Evolutionary conservation across 2,888 invertebrate genomes (phyloP), one percentile per base, ranked within the genome.

Genomic region (Tenthredo mesomela): DNA sequence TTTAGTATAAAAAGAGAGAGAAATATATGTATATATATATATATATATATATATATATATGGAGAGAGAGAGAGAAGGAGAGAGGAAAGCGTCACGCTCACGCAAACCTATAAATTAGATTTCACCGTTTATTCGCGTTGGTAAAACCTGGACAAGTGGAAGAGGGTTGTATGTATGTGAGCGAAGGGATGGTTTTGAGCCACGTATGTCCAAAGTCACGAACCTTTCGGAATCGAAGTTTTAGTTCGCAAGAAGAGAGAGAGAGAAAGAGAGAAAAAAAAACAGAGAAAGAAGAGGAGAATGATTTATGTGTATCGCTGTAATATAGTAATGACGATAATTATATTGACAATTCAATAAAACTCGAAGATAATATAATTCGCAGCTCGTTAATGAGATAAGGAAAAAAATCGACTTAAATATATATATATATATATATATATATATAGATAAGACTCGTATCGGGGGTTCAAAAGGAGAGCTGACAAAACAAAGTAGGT

Each of bases 91-190:
- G 77, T 54, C 29, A 54, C 50, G 50, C 58, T 77, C 77, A 77
- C 50, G 54, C 50, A 47, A 61, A 80, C 40, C 61, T 80, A 61
- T 80, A 61, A 80, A 80, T 80, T 80, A 40, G 61, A 80, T 80
- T 80, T 61, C 61, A 80, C 80, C 80, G 80, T 80, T 80, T 80
- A 80, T 80, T 80, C 80, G 80, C 80, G 80, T 61, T 61, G 61
- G 80, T 80, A 80, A 40, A 61, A 37, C 61, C 21, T 61, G 58
- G 40, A 61, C 40, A 80, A 61, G 61, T 50, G 21, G 37, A 29
- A n/a, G 80, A 54, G 54, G 77, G 29, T 50, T 29, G 0, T 3
- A 61, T 37, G 33, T 50, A 29, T 77, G 54, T 54, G 29, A 43
- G 43, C 43, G 1, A 33, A 43, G 71, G 71, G 71, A 71, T 73